These are phyloP conservation scores for Calliopsis andreniformis DNA, from an alignment of 1,140 invertebrate species.

Conservation along the genomic window DNA sequence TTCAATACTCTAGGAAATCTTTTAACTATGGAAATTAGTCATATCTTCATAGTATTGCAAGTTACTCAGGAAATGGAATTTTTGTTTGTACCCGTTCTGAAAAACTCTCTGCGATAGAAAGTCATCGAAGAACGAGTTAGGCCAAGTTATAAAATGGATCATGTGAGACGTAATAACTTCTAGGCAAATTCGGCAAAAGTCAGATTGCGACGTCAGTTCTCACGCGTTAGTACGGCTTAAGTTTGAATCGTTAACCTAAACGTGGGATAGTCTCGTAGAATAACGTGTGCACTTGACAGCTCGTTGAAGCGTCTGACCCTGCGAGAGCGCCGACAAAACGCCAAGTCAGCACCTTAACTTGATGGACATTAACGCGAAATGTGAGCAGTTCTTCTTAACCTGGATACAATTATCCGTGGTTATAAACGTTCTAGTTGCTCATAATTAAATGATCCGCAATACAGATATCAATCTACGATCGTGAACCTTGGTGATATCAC, in stretches of 20 bases:
- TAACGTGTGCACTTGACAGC: slow-evolving; percentile 58
- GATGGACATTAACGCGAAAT: slow-evolving; percentile 59
- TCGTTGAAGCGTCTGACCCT: slow-evolving; percentile 52
- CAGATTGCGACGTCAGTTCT: slow-evolving; percentile 23
- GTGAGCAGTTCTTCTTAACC: slow-evolving; percentile 43
- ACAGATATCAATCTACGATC: too few relatives aligned
- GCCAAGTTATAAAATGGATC: not conserved
- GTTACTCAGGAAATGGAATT: too few relatives aligned
- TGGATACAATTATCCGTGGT: slow-evolving; percentile 61
- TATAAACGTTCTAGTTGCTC: not conserved
- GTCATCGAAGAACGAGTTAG: too few relatives aligned
- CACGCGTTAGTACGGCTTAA: slow-evolving; percentile 37
- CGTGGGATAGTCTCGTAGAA: slow-evolving; percentile 29
- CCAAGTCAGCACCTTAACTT: slow-evolving; percentile 48
- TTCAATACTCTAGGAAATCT: too few relatives aligned
- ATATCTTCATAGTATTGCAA: too few relatives aligned
- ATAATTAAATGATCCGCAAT: not conserved
- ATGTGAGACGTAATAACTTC: slow-evolving; percentile 14
- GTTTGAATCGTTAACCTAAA: slow-evolving; percentile 53
- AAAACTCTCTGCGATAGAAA: too few relatives aligned
- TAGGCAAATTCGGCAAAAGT: slow-evolving; percentile 22
- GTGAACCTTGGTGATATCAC: too few relatives aligned
- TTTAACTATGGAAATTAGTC: too few relatives aligned
- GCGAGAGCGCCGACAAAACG: slow-evolving; percentile 50
- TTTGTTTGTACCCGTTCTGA: too few relatives aligned